Conservation (phyloP, 2,113 vertebrate species). For the Entelurus aequoreus region DNA sequence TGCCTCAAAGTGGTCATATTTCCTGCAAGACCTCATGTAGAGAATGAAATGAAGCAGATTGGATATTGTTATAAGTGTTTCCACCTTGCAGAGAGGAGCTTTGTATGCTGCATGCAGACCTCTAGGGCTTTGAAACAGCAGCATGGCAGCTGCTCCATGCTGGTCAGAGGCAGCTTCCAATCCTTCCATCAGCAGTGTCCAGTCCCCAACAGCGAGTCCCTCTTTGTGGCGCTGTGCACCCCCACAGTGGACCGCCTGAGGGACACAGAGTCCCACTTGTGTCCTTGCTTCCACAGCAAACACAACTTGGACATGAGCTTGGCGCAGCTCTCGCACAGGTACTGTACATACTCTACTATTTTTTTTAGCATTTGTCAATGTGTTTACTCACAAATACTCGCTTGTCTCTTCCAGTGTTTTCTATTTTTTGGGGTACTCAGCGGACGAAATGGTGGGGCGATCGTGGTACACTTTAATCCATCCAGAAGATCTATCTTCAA, state of each 20-base stretch:
- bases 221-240: slow-evolving; percentile 77
- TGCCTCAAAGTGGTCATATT: too few species aligned
- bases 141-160: slow-evolving; percentile 57
- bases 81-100: slow-evolving; percentile 67
- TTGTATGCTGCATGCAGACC: slow-evolving; percentile 71
- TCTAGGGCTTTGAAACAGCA: slow-evolving; percentile 71
- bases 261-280: neutral
- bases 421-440: slow-evolving; percentile 72
- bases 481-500: slow-evolving; percentile 67
- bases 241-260: slow-evolving; percentile 47
- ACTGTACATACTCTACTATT: neutral
- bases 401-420: slow-evolving; percentile 58
- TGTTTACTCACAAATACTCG: slow-evolving; percentile 4
- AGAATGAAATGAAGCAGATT: neutral
- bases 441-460: slow-evolving; percentile 67
- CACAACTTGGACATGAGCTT: slow-evolving; percentile 77
- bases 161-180: slow-evolving; percentile 65
- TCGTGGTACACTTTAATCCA: slow-evolving; percentile 84
- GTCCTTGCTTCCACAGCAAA: slow-evolving; percentile 60
- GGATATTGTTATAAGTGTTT: neutral
- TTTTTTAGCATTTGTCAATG: neutral
- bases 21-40: too few species aligned
- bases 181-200: slow-evolving; percentile 19
- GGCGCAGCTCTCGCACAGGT: slow-evolving; percentile 61
- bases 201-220: neutral